Evolutionary conservation across 2,113 vertebrate genomes (phyloP).

Genomic region (Urocitellus parryii): DNA sequence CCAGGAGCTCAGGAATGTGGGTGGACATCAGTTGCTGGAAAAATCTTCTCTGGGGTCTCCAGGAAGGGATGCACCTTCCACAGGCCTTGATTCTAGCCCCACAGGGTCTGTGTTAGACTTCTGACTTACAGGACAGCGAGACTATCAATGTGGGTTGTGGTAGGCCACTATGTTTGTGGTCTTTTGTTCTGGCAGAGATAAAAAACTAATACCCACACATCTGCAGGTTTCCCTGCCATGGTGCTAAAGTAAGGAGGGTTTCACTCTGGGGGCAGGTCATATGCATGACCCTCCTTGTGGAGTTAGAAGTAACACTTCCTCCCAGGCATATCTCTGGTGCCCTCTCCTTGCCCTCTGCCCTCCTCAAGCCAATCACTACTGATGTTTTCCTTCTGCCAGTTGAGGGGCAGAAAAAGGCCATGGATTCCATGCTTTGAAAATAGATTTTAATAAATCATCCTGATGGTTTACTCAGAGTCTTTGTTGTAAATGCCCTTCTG

Average conservation of each 20-base stretch:
- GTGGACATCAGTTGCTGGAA: neutral
- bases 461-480: neutral
- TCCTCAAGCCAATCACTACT: neutral
- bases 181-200: neutral
- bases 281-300: neutral
- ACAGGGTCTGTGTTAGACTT: neutral
- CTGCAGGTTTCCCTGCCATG: neutral
- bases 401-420: neutral
- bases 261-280: neutral
- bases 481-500: neutral
- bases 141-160: neutral
- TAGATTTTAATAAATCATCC: constrained; percentile 12
- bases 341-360: neutral
- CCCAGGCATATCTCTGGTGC: neutral
- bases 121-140: neutral
- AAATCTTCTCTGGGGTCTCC: neutral
- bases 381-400: neutral
- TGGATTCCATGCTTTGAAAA: neutral
- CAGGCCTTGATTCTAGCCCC: neutral
- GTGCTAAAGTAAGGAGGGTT: neutral
- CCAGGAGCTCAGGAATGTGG: neutral
- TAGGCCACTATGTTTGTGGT: neutral
- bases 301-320: neutral
- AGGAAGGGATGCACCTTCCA: neutral
- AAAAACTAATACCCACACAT: neutral